A percentile compares a stretch with the other conserved stretches of the same genome.
Conservation (phyloP, 2,113 vertebrate genomes). For the Ursus arctos region DNA sequence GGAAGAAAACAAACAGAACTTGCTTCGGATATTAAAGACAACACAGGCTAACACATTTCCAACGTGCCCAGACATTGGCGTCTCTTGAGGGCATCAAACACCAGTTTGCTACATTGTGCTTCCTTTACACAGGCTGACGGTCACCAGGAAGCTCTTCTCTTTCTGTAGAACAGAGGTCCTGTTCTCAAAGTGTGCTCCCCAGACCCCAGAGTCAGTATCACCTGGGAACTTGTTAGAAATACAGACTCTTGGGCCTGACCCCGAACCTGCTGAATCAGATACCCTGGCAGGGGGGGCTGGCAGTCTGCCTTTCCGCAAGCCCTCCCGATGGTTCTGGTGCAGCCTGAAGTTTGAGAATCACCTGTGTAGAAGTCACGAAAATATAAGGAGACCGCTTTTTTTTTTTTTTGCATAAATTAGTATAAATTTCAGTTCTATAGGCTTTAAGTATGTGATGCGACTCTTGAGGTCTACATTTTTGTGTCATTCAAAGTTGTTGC, state of each 20-base stretch:
- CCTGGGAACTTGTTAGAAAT: background rate
- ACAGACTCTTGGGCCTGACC: background rate
- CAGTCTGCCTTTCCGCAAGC: background rate
- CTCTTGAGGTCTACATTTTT: background rate
- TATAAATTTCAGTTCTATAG: background rate
- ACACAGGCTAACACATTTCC: background rate
- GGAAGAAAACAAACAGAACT: background rate
- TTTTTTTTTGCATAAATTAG: background rate
- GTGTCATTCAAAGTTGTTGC: background rate
- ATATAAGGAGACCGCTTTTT: background rate
- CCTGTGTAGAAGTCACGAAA: fast-evolving
- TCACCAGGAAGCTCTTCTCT: no score
- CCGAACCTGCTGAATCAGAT: background rate
- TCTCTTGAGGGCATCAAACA: background rate
- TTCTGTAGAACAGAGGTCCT: background rate
- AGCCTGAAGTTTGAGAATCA: background rate
- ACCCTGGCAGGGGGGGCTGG: fast-evolving
- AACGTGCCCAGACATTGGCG: background rate
- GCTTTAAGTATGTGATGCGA: background rate
- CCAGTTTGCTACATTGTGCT: background rate
- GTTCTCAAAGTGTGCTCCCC: background rate
- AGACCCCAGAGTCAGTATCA: background rate
- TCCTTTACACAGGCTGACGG: no score
- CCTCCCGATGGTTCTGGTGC: background rate
- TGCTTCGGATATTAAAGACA: background rate